Base-by-base conservation (phyloP, 2,888 invertebrate genomes). In the Pasiphila rectangulata region DNA sequence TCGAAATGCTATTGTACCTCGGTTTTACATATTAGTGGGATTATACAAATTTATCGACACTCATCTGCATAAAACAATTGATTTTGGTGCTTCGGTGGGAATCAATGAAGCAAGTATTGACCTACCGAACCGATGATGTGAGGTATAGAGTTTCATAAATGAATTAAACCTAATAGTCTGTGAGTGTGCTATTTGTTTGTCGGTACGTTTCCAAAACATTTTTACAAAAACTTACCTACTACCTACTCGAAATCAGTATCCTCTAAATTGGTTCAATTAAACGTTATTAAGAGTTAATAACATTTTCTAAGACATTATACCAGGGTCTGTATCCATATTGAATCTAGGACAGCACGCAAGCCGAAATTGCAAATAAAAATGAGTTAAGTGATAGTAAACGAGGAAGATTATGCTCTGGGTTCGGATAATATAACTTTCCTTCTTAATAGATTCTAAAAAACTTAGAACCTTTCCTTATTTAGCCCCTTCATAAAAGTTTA, bases 351-450 rank as follows among this genome's bases (percentile, higher is more conserved):
- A 74, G 69, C 70, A 64, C 72, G 69, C 71, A 75, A 75, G 77
- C 77, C 80, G 75, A 80, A 82, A 81, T 75, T 73, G 76, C 70
- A 70, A 68, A 67, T 83, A 81, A 83, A 83, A 83, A 83, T 83
- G 80, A 82, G 79, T 80, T 80, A 81, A 82, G 82, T 80, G 82
- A 81, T 82, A 80, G 77, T 81, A 82, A 82, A 80, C 74, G 79
- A 69, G 64, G 67, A 55, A 66, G 64, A 59, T n/a, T n/a, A n/a
- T 64, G 58, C 60, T 63, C 61, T 57, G 65, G 65, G 64, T 69
- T 70, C 68, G 65, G 63, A 74, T 75, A 67, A 75, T 72, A 77
- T 73, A 79, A 80, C 74, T 79, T 79, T 66, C 51, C 53, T 64
- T 58, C 69, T 69, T 76, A 79, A 79, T 77, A 76, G 74, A 78